Percentiles rank a stretch among this genome's conserved stretches.
Evolutionary conservation across 2,888 invertebrate species (phyloP).

Genomic region (Plemyria rubiginata): DNA sequence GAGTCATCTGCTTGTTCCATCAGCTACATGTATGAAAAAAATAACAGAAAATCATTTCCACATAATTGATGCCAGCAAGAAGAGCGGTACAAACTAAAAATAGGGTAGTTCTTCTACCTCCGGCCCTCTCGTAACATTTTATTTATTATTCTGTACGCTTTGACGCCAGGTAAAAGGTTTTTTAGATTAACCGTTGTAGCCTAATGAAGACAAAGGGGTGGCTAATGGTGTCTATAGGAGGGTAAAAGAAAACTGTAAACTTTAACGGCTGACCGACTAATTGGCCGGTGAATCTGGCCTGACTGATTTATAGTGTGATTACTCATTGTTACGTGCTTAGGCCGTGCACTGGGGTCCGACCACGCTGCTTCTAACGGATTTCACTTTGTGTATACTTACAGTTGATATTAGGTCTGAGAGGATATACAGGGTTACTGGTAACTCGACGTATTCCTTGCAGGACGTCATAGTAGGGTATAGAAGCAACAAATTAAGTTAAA

Average conservation of each 20-base stretch:
- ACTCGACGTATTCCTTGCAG: too few species aligned
- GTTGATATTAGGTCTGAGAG: too few species aligned
- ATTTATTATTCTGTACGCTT: constrained; percentile 70
- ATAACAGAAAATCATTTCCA: constrained; percentile 36
- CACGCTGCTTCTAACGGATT: too few species aligned
- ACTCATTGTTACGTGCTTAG: constrained; percentile 55
- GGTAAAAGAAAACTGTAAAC: constrained; percentile 70
- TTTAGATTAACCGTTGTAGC: constrained; percentile 70
- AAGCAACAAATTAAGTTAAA: too few species aligned
- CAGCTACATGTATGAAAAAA: too few species aligned
- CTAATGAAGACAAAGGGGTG: constrained; percentile 76
- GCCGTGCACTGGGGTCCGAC: background rate
- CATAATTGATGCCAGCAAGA: constrained; percentile 34
- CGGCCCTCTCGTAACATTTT: constrained; percentile 42
- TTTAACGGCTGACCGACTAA: constrained; percentile 54
- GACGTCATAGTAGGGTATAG: too few species aligned
- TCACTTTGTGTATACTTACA: too few species aligned
- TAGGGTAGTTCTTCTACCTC: constrained; percentile 29
- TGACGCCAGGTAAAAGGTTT: constrained; percentile 74
- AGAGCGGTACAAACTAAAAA: constrained; percentile 28
- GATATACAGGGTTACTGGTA: too few species aligned
- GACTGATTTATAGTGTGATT: constrained; percentile 74
- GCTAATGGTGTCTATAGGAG: constrained; percentile 59
- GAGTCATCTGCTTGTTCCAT: too few species aligned
- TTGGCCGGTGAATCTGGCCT: constrained; percentile 50